Evolutionary conservation across 2,113 vertebrate species (phyloP).

Genomic region (Pomatorhinus ruficollis): DNA sequence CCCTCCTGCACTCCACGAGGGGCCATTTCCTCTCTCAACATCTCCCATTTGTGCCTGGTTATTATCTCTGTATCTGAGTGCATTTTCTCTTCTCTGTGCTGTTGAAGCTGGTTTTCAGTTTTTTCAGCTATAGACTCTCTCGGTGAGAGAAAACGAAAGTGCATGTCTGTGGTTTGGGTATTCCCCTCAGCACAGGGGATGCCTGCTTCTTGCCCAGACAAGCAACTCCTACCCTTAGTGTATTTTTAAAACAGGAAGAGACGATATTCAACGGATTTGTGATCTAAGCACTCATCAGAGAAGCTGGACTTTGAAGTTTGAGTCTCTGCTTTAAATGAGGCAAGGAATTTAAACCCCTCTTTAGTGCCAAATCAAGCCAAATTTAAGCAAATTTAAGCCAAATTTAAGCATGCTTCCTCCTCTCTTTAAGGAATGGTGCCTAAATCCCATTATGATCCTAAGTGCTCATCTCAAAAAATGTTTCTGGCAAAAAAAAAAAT

Average conservation of each 20-base stretch:
- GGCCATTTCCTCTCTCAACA: neutral
- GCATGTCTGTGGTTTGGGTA: conserved; percentile 20
- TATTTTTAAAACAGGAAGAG: neutral
- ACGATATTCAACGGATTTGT: neutral
- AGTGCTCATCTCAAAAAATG: neutral
- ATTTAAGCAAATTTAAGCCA: no score
- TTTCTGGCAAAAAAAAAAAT: neutral
- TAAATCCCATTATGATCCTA: neutral
- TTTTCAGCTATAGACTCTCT: neutral
- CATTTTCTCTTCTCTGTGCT: neutral
- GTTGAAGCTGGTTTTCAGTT: neutral
- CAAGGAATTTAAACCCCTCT: neutral
- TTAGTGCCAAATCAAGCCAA: neutral
- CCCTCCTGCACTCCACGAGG: accelerated
- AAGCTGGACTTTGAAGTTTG: neutral
- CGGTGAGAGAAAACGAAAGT: neutral
- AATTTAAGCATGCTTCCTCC: neutral
- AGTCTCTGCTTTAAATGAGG: neutral
- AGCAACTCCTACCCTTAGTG: accelerated
- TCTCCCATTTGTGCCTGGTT: accelerated
- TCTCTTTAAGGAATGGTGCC: neutral
- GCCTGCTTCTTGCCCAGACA: neutral
- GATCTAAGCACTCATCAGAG: neutral
- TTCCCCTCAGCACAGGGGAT: conserved; percentile 28
- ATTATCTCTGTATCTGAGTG: neutral